Evolutionary conservation across 2,113 vertebrate genomes (phyloP).

Genomic region (Chaetorhynchus papuensis): DNA sequence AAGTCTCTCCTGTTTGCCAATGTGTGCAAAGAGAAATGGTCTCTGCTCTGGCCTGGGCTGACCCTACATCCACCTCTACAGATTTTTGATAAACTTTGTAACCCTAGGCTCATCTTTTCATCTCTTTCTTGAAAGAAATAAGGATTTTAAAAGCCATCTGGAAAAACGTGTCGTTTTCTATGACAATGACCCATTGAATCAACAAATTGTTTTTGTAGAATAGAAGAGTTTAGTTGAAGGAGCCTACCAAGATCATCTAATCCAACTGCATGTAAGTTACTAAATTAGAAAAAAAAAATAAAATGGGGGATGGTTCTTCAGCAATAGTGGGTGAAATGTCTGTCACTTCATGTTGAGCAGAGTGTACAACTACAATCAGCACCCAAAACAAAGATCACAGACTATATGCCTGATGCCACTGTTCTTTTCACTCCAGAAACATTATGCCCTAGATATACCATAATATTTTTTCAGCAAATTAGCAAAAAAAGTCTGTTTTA

Average conservation of each 20-base stretch:
- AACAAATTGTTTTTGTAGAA: neutral
- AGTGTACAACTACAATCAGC: neutral
- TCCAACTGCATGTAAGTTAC: neutral
- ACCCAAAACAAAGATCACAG: conserved; percentile 47
- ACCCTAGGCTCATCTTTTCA: neutral
- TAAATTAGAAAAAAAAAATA: neutral
- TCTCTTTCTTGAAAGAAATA: neutral
- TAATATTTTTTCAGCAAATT: conserved; percentile 52
- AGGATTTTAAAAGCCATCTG: neutral
- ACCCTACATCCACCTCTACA: neutral
- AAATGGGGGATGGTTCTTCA: neutral
- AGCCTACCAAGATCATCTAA: neutral
- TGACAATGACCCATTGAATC: neutral
- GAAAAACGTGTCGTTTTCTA: neutral
- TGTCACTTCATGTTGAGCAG: neutral
- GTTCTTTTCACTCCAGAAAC: conserved; percentile 42
- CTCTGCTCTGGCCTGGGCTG: neutral
- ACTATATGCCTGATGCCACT: neutral
- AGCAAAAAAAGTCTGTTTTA: neutral
- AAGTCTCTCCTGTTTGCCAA: neutral
- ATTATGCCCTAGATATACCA: conserved; percentile 16
- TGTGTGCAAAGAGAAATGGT: neutral
- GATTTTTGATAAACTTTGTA: neutral
- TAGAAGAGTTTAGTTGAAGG: neutral
- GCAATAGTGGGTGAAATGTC: neutral